Evolutionary conservation across 2,888 invertebrate genomes (phyloP).

Genomic region (Tetragnatha montana): DNA sequence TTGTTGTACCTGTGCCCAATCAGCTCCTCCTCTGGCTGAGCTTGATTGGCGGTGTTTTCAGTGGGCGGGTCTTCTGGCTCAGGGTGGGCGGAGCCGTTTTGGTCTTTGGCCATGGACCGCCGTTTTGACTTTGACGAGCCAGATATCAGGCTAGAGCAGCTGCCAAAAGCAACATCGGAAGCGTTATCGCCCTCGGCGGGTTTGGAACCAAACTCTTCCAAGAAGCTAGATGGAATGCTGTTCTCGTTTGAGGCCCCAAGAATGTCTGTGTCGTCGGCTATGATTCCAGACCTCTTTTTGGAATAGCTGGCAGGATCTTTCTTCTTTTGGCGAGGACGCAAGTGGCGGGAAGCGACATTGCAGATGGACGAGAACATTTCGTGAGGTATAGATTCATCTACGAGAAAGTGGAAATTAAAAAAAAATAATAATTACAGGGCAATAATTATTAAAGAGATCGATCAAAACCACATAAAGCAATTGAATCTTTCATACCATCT

Average conservation of each 20-base stretch:
- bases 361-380: constrained; percentile 51
- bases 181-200: constrained; percentile 22
- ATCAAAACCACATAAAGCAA: background rate
- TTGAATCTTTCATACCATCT: constrained; percentile 76
- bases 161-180: constrained; percentile 55
- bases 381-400: constrained; percentile 61
- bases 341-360: constrained; percentile 55
- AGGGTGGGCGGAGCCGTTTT: constrained; percentile 22
- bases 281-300: constrained; percentile 63
- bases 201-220: constrained; percentile 9
- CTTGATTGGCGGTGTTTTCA: background rate
- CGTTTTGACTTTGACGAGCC: constrained; percentile 61
- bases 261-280: constrained; percentile 60
- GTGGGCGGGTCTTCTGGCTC: constrained; percentile 17
- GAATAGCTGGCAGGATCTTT: constrained; percentile 53
- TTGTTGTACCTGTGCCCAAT: constrained; percentile 60
- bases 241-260: constrained; percentile 19
- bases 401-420: background rate
- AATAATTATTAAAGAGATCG: background rate
- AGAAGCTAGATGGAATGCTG: constrained; percentile 20
- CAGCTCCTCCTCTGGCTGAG: constrained; percentile 35
- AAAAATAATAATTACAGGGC: background rate
- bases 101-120: constrained; percentile 50
- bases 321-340: constrained; percentile 49
- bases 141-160: constrained; percentile 66